phyloP scores from a whole-genome alignment of 2,888 invertebrate genomes.

The Odontothrips loti region DNA sequence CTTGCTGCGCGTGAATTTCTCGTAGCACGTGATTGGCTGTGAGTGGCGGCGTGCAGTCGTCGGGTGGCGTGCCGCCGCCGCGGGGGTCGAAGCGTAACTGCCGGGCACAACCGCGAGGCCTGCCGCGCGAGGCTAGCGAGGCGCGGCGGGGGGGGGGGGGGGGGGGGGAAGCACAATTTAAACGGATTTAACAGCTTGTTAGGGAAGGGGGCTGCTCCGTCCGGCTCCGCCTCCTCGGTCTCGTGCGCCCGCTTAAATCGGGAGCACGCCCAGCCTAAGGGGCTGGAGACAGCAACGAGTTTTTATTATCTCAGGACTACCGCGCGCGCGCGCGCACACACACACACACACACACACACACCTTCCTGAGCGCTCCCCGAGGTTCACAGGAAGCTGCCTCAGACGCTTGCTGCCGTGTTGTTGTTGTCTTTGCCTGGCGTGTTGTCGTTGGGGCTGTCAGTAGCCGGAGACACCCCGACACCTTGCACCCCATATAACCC shows the following conservation, averaged over 20 bases:
- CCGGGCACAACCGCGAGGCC: too few species aligned
- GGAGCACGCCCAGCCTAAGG: too few species aligned
- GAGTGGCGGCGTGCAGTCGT: too few species aligned
- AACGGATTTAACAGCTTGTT: conserved; percentile 12
- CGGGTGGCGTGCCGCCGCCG: too few species aligned
- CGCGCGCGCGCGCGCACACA: too few species aligned
- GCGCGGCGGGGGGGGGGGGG: background rate
- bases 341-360: too few species aligned
- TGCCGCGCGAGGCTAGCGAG: background rate
- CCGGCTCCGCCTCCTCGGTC: background rate
- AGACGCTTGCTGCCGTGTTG: background rate
- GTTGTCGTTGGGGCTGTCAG: background rate
- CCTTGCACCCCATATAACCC: conserved; percentile 9
- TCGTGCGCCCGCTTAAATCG: background rate
- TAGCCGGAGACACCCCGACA: background rate
- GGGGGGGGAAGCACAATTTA: background rate
- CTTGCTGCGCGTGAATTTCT: too few species aligned
- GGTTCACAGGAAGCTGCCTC: too few species aligned
- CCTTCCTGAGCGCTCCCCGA: too few species aligned
- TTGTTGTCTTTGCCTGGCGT: background rate
- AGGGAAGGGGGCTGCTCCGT: background rate
- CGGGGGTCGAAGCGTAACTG: too few species aligned
- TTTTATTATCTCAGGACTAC: too few species aligned
- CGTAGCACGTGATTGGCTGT: conserved; percentile 38
- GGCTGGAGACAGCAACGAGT: background rate